Evolutionary conservation across 2,888 invertebrate genomes (phyloP).

Genomic region (Proisotoma minuta): DNA sequence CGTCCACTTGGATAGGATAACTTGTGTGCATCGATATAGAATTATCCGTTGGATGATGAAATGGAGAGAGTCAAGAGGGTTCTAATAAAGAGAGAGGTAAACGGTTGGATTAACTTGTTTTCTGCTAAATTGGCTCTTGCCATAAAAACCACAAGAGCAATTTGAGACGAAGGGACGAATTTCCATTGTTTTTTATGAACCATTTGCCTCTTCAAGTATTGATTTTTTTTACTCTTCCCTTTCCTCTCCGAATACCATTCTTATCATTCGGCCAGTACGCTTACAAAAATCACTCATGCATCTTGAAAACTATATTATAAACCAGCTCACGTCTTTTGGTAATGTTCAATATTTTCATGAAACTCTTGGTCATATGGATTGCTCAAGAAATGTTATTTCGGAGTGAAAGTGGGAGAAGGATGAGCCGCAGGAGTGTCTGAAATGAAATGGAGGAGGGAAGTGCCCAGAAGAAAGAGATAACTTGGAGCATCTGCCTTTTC

Average conservation of each 20-base stretch:
- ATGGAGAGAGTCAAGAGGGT: conserved; percentile 22
- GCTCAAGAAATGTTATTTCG: neutral
- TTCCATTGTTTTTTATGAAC: conserved; percentile 47
- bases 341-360: no score
- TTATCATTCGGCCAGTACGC: no score
- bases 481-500: conserved; percentile 2
- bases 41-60: conserved; percentile 11
- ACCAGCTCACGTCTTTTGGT: no score
- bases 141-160: conserved; percentile 47
- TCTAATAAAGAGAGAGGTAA: conserved; percentile 41
- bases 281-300: no score
- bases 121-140: conserved; percentile 47
- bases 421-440: neutral
- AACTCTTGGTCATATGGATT: no score
- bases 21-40: conserved; percentile 12
- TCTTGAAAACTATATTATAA: no score
- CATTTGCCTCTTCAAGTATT: conserved; percentile 46
- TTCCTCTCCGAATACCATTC: no score
- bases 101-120: conserved; percentile 48
- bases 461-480: neutral
- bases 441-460: neutral
- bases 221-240: conserved; percentile 32
- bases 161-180: conserved; percentile 42
- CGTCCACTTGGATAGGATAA: neutral
- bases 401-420: neutral